These are phyloP conservation scores for Amblyraja radiata DNA, from an alignment of 2,797 vertebrate genomes.

Conservation along the genomic window DNA sequence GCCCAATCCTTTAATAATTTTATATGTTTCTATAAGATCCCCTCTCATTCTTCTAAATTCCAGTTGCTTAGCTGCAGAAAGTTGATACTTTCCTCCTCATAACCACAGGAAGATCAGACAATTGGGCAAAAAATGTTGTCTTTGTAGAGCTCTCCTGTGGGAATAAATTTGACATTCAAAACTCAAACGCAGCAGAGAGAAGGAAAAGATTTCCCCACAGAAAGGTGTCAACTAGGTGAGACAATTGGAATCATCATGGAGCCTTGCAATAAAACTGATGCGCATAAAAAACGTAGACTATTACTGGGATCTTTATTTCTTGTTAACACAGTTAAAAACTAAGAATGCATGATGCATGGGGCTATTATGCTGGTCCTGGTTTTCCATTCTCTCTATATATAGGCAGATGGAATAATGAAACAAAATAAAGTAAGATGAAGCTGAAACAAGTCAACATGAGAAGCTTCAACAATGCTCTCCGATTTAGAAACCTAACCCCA, in stretches of 20 bases:
- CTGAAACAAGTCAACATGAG: slow-evolving; percentile 56
- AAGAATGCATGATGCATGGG: slow-evolving; percentile 62
- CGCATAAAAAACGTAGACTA: slow-evolving; percentile 95
- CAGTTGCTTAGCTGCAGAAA: background rate
- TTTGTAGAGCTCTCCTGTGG: slow-evolving; percentile 96
- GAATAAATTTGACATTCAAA: slow-evolving; percentile 99
- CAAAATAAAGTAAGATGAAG: slow-evolving; percentile 55
- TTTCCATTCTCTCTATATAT: slow-evolving; percentile 62
- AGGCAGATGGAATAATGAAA: slow-evolving; percentile 66
- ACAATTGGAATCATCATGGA: slow-evolving; percentile 99
- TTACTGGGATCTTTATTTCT: slow-evolving; percentile 76
- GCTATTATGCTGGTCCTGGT: slow-evolving; percentile 65
- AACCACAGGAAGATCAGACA: slow-evolving; percentile 89
- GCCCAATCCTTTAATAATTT: too few relatives aligned
- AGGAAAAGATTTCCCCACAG: slow-evolving; percentile 86
- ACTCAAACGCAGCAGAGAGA: slow-evolving; percentile 94
- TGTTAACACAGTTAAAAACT: slow-evolving; percentile 74
- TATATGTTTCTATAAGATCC: too few relatives aligned
- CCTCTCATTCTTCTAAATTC: too few relatives aligned
- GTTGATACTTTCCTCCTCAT: background rate
- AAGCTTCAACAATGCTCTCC: slow-evolving; percentile 55
- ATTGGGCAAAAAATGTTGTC: slow-evolving; percentile 75
- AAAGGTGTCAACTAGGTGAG: slow-evolving; percentile 98
- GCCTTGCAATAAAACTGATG: slow-evolving; percentile 93
- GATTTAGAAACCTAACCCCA: slow-evolving; percentile 52